Evolutionary conservation across 2,888 invertebrate species (phyloP), one percentile per base, ranked within the genome.

Genomic region (Lepidochitona cinerea): DNA sequence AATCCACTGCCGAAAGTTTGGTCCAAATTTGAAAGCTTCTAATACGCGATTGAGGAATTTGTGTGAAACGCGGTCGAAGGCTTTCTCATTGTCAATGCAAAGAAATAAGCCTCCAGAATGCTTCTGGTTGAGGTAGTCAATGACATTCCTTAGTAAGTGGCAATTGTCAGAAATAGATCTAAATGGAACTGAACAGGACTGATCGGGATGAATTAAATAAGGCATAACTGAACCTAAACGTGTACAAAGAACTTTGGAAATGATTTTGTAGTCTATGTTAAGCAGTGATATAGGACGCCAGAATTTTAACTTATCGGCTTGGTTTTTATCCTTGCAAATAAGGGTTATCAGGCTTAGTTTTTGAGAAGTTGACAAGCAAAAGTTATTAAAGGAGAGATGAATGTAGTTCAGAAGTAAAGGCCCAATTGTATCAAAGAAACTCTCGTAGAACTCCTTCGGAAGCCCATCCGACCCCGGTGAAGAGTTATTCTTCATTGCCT

Each of bases 11-110:
- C 78, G 71, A 35, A 82, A 77, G 41, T 70, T 54, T 29, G 72
- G 36, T 32, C 75, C 68, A 78, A 83, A 81, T 29, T 79, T 78
- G 71, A 79, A 81, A 9, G 75, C 49, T 12, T 70, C 7, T 29
- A 83, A 65, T 7, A 72, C 68, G 59, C 77, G 69, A 73, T 75
- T 77, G 26, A 83, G n/a, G 71, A 74, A 82, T n/a, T 72, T 54
- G 71, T 79, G 77, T 33, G 73, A 73, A 29, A 81, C 81, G 41
- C 81, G 68, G 65, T 82, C 81, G 49, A 82, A 82, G 0, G 81
- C 81, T 53, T 82, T 83, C 59, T 78, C 79, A 68, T 81, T 82
- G 64, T 83, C 82, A 37, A 81, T 37, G 71, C 59, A 66, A 37
- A 81, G 75, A 68, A 81, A 79, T 37, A 69, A 68, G 37, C 77